Evolutionary conservation across 2,113 vertebrate species (phyloP).

Genomic region (Brachyhypopomus gauderio): DNA sequence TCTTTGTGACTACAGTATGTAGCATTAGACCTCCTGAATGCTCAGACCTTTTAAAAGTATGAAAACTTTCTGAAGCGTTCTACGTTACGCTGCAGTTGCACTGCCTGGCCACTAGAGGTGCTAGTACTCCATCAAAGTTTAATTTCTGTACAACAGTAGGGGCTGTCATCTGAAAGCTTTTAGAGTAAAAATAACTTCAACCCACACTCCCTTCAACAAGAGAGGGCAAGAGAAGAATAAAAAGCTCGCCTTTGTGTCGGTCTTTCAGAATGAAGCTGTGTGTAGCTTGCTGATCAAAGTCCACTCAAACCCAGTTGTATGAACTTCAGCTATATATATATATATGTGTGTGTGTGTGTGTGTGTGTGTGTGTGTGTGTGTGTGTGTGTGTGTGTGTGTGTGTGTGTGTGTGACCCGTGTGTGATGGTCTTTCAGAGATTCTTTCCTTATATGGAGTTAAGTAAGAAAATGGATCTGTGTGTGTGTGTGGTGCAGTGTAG

Average conservation of each 20-base stretch:
- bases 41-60: too few relatives aligned
- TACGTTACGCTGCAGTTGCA: slow-evolving; percentile 27
- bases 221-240: slow-evolving; percentile 23
- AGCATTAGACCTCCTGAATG: background rate
- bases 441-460: slow-evolving; percentile 43
- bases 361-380: slow-evolving; percentile 43
- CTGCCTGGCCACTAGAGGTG: slow-evolving; percentile 18
- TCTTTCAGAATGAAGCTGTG: slow-evolving; percentile 22
- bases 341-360: slow-evolving; percentile 18
- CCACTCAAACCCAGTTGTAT: slow-evolving; percentile 11
- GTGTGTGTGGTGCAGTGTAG: background rate
- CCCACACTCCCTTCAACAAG: slow-evolving; percentile 22
- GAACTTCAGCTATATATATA: background rate
- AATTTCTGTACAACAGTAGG: slow-evolving; percentile 9
- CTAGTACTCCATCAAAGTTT: slow-evolving; percentile 29
- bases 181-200: slow-evolving; percentile 32
- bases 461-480: slow-evolving; percentile 37
- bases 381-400: slow-evolving; percentile 14
- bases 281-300: slow-evolving; percentile 29
- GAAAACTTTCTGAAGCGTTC: background rate
- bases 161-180: slow-evolving; percentile 29
- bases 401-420: slow-evolving; percentile 41
- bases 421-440: slow-evolving; percentile 28
- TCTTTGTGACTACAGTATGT: background rate
- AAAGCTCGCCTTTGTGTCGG: slow-evolving; percentile 37